Evolutionary conservation across 2,113 vertebrate species (phyloP), one percentile per base, ranked within the genome.

Genomic region (Megaceryle maxima): DNA sequence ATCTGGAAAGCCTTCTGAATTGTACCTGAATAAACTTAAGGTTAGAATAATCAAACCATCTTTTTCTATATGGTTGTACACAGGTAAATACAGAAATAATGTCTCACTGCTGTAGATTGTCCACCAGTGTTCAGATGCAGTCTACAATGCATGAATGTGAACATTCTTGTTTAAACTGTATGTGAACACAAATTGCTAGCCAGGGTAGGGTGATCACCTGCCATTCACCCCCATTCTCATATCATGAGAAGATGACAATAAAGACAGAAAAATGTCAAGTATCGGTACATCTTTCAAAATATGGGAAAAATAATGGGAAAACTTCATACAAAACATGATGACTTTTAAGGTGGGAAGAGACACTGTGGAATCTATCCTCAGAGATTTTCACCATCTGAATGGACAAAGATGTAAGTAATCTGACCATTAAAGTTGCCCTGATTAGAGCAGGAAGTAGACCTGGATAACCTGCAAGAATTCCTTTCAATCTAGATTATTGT

Each of bases 211-310:
- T 86, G 33, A 69, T 55, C 46, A 48, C 19, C 29, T 70, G 62
- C 17, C 12, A 3, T 24, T 89, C 39, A 35, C 7, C 0, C 0
- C 31, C 39, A 8, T 25, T 55, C 13, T 79, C 1, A 0, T 24
- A 50, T 5, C 2, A 1, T 17, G 29, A 26, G n/a, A 59, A 66
- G 29, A 43, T 2, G 2, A 44, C 26, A 63, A 17, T 25, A 39
- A 68, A 56, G 35, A n/a, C 11, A 70, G 35, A 74, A 66, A 41
- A 83, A 72, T 18, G 2, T 16, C n/a, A 59, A 68, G 24, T 12
- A n/a, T 29, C 31, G 14, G 0, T 21, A 13, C 41, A 9, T 50
- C 57, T 33, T 83, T 56, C 59, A 60, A 53, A 88, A 70, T 20
- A 1, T 37, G 37, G 37, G 37, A 37, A 37, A 76, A 83, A 59